Evolutionary conservation across 1,140 invertebrate genomes (phyloP), one percentile per base, ranked within the genome.

Genomic region (Trichonephila inaurata): DNA sequence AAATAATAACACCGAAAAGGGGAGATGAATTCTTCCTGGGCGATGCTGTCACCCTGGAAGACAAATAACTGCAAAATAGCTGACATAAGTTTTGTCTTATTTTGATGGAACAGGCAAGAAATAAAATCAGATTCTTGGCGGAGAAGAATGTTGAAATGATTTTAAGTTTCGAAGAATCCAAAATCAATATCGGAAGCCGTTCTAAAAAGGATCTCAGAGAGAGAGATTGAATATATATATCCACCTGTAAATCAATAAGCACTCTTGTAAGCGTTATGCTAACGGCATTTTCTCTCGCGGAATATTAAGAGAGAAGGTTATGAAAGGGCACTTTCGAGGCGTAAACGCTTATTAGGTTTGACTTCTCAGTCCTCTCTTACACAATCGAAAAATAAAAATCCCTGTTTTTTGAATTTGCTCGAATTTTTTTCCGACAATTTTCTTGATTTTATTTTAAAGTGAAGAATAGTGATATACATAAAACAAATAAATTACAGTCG

Each of bases 11-110:
- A 60, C 12, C 16, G 14, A 64, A 44, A n/a, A 77, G 28, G 28
- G 16, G 33, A 77, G 72, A 77, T 77, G 72, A 77, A 77, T 77
- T 89, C 40, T 77, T 58, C 40, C 64, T 28, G 24, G 18, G 60
- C 19, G 24, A 51, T 28, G 81, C 61, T 85, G 90, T 92, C 90
- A 92, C 61, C 40, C 28, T 64, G 81, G 60, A 92, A 92, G 90
- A 92, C 90, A 92, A 92, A 92, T 92, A 92, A 92, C 90, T 92
- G 90, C 24, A 92, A 92, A 92, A 92, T 92, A 92, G 90, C 90
- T 85, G 90, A 92, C 90, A 92, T 92, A 85, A 83, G 77, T 92
- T 92, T 85, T 92, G 81, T 92, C 90, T 62, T 92, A 85, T 81
- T 92, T 92, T 92, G 90, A 92, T 92, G n/a, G 90, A 69, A 62